Percentiles rank a stretch among this genome's conserved stretches.
phyloP scores from a whole-genome alignment of 2,797 vertebrate species.

The Dermochelys coriacea region DNA sequence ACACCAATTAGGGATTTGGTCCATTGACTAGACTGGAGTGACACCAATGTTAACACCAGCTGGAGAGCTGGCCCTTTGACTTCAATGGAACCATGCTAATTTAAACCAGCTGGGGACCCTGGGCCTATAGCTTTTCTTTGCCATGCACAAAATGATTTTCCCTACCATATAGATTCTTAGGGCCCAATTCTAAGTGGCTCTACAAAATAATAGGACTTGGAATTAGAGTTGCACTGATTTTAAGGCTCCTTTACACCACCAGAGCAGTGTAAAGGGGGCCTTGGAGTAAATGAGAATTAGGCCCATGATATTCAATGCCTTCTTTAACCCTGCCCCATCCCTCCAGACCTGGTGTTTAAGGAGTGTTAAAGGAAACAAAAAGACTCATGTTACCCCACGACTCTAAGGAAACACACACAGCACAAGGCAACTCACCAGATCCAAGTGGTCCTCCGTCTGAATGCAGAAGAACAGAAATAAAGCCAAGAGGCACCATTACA shows the following conservation, averaged over 20 bases:
- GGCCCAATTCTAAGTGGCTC: background rate
- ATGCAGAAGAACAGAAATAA: conserved; percentile 65
- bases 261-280: background rate
- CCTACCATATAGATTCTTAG: background rate
- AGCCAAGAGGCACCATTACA: conserved; percentile 72
- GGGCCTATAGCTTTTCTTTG: background rate
- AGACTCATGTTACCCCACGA: background rate
- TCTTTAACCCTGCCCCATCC: conserved; percentile 42
- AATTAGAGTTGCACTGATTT: background rate
- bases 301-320: conserved; percentile 1
- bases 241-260: fast-evolving
- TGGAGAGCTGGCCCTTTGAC: background rate
- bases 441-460: conserved; percentile 94
- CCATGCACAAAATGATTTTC: background rate
- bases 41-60: too few species aligned
- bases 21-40: background rate
- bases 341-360: background rate
- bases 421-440: conserved; percentile 89
- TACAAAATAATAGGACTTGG: background rate
- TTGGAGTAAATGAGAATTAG: background rate
- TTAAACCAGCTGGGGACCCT: background rate
- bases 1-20: background rate
- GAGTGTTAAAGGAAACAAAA: background rate
- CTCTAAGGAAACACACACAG: conserved; percentile 40
- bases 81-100: background rate